phyloP scores from a whole-genome alignment of 1,140 invertebrate species.

The Leucophenga varia region DNA sequence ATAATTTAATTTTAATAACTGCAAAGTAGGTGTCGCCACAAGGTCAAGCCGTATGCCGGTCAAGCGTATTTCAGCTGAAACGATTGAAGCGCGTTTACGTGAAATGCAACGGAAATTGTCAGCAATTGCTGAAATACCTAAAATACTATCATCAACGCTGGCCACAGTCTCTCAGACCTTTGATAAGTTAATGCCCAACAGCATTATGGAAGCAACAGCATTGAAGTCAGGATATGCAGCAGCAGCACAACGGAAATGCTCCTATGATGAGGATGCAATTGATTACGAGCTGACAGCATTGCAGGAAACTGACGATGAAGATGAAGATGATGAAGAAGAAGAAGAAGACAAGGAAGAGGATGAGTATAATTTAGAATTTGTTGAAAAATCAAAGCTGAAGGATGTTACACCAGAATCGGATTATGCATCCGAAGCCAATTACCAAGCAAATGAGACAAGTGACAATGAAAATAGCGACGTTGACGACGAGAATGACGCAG shows the following conservation, averaged over 20 bases:
- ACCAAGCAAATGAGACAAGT: constrained; percentile 33
- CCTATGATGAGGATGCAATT: constrained; percentile 49
- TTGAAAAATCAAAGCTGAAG: constrained; percentile 34
- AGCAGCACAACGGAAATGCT: constrained; percentile 32
- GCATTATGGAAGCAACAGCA: constrained; percentile 2
- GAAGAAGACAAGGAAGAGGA: constrained; percentile 7
- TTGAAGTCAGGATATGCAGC: not conserved
- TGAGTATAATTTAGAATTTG: constrained; percentile 1
- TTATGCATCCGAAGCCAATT: constrained; percentile 55
- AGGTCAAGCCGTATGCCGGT: no score
- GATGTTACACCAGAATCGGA: constrained; percentile 53
- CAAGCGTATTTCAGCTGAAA: constrained; percentile 9
- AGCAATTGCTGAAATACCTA: constrained; percentile 53
- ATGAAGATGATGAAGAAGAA: constrained; percentile 3
- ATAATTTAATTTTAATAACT: no score
- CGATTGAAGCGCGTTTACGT: constrained; percentile 43
- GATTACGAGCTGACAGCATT: constrained; percentile 37
- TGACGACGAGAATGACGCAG: constrained; percentile 4
- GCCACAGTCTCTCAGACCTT: constrained; percentile 50
- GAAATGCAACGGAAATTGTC: constrained; percentile 51
- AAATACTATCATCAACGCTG: constrained; percentile 47
- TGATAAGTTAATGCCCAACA: constrained; percentile 28
- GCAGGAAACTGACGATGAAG: constrained; percentile 3
- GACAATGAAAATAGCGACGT: not conserved
- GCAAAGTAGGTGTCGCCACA: no score